Conservation (phyloP, 2,797 vertebrate species). For the Sebastes glaucus region DNA sequence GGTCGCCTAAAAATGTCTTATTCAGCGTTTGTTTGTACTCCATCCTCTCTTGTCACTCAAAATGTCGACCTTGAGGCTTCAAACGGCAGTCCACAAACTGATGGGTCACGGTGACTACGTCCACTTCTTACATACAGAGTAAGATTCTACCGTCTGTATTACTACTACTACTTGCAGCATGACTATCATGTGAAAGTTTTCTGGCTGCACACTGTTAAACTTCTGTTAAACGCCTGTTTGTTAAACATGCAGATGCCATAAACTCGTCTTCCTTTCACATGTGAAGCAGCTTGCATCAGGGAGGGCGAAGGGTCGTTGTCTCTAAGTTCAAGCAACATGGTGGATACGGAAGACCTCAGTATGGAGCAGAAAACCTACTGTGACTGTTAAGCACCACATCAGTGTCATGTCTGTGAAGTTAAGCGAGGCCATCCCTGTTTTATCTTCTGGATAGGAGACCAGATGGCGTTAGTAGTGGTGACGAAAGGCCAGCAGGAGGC, state of each 20-base stretch:
- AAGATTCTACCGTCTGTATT: no score
- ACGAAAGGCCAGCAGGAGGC: constrained; percentile 67
- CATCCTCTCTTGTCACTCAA: no score
- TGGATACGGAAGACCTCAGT: neutral
- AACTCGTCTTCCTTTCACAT: neutral
- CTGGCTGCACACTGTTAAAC: neutral
- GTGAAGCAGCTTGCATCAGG: neutral
- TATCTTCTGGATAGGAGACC: constrained; percentile 53
- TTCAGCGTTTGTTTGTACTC: no score
- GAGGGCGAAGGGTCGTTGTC: neutral
- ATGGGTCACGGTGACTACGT: no score
- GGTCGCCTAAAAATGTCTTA: no score
- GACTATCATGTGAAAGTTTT: neutral
- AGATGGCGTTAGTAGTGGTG: constrained; percentile 68
- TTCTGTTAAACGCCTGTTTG: neutral
- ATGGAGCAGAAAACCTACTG: neutral
- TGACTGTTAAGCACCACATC: constrained; percentile 12
- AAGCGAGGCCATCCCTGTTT: constrained; percentile 47
- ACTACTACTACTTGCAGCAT: neutral
- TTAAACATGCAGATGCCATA: neutral
- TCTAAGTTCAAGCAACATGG: neutral
- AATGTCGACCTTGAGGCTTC: no score
- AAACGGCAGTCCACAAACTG: no score
- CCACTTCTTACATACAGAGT: no score
- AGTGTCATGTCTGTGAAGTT: constrained; percentile 33